Base-by-base conservation (phyloP, 2,797 vertebrate genomes). In the Zenarchopterus dispar region DNA sequence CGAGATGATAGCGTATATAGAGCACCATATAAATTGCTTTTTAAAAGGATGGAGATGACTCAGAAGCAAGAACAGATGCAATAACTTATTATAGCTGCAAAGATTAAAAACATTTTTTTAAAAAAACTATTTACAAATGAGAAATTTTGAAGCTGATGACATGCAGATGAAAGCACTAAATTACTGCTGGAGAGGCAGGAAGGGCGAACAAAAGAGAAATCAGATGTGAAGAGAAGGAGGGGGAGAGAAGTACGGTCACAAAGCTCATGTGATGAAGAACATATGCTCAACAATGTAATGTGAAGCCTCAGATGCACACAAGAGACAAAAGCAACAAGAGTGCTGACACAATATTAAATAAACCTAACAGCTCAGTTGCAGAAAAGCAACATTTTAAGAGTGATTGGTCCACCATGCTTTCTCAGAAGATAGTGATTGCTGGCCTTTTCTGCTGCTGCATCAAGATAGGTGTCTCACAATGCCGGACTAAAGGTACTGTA, bases 361-460 rank as follows among this genome's bases (percentile, higher is more conserved):
- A 36, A 23, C 33, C 6, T 47, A 17, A n/a, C 51, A 18, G 23
- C 5, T 28, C 48, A 1, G 11, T 9, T 10, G 22, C 6, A 54
- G 5, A 21, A 8, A n/a, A 3, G 2, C 31, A 42, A 21, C 26
- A 57, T 16, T 15, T 48, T 16, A 8, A 22, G 8, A 18, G 54
- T 6, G 16, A 56, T 28, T 8, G 1, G 19, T 36, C 24, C 46
- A 61, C 21, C 62, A 90, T 91, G 88, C 56, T 69, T 61, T 60
- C 57, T 31, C 56, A 78, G 58, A 85, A 68, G 63, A 67, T 75
- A 48, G 2, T 80, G 17, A 3, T 72, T 0, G 16, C 79, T 21
- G 62, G 73, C 48, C 56, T 90, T 50, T 31, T 88, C 47, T 85
- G 31, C 76, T 73, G 69, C 76, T 67, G 36, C 61, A 48, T 87